These are phyloP conservation scores for Acrocera orbiculus DNA, from an alignment of 2,888 invertebrate species.

Conservation along the genomic window DNA sequence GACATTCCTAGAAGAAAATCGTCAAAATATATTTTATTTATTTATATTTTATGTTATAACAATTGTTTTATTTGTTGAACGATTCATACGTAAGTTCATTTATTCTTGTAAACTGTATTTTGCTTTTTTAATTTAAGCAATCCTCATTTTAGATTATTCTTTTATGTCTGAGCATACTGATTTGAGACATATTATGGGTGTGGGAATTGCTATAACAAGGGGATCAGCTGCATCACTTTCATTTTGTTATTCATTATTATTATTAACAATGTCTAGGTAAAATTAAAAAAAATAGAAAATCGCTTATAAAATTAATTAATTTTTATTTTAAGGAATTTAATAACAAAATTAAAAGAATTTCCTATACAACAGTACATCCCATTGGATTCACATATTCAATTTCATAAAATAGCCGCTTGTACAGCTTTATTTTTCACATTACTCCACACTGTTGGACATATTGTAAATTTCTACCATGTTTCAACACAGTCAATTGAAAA, in stretches of 20 bases:
- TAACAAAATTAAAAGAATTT: constrained; percentile 87
- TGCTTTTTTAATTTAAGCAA: not conserved
- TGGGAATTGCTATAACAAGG: constrained; percentile 86
- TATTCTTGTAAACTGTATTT: no score
- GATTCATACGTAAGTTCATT: constrained; percentile 64
- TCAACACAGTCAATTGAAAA: constrained; percentile 90
- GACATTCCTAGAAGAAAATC: constrained; percentile 86
- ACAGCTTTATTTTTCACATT: constrained; percentile 87
- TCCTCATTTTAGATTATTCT: constrained; percentile 54
- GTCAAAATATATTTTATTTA: constrained; percentile 89
- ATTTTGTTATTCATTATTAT: constrained; percentile 79
- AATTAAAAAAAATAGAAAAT: not conserved
- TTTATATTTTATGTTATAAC: constrained; percentile 91
- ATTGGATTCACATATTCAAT: constrained; percentile 86
- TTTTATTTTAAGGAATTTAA: constrained; percentile 57
- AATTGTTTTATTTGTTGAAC: constrained; percentile 80
- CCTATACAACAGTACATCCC: constrained; percentile 88
- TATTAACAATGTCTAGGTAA: constrained; percentile 73
- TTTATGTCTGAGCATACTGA: constrained; percentile 95
- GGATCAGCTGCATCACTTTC: constrained; percentile 88
- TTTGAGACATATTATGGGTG: constrained; percentile 90
- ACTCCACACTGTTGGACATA: constrained; percentile 82
- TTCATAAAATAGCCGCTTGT: constrained; percentile 92
- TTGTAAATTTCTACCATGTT: constrained; percentile 94
- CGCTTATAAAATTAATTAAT: not conserved